Evolutionary conservation across 2,113 vertebrate genomes (phyloP), one percentile per base, ranked within the genome.

Genomic region (Rhizomys pruinosus): DNA sequence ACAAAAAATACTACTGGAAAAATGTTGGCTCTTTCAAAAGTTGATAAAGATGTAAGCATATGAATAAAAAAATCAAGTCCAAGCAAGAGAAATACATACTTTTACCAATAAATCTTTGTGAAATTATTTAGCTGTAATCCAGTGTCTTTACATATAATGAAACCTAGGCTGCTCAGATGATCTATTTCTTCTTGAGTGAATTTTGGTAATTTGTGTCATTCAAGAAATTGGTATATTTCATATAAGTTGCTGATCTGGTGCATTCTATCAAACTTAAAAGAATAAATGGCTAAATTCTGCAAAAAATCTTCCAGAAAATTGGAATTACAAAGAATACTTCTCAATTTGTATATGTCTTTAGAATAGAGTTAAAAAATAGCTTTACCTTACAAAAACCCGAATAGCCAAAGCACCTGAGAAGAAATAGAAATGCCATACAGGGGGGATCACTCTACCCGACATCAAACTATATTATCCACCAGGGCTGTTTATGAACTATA

Each of bases 191-290:
- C 77, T 89, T 74, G 29, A 81, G 29, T 2, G 27, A 89, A 12
- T 37, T 42, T 92, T 80, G 12, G 9, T 44, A 69, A 59, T 57
- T 89, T 78, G 37, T 77, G 9, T 63, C 34, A 85, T 81, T 86
- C 66, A 89, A 91, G 19, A 19, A 92, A 63, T 32, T 74, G 39
- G 39, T 52, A 5, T 39, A 47, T 64, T 93, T 91, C 11, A 9
- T 37, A 57, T 76, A 84, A 91, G 5, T 74, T 86, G 11, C 27
- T 89, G 20, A 93, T 73, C 23, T 91, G n/a, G 8, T 78, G 17
- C 69, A 74, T 86, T 89, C 47, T 89, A 86, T 4, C 57, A 89
- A 92, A 66, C 25, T 63, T 52, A 87, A 95, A 69, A 29, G 19
- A 87, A 82, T 11, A 85, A 92, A 84, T 61, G 61, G 2, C 11